Base-by-base conservation (phyloP, 1,140 invertebrate genomes). In the Penaeus japonicus region DNA sequence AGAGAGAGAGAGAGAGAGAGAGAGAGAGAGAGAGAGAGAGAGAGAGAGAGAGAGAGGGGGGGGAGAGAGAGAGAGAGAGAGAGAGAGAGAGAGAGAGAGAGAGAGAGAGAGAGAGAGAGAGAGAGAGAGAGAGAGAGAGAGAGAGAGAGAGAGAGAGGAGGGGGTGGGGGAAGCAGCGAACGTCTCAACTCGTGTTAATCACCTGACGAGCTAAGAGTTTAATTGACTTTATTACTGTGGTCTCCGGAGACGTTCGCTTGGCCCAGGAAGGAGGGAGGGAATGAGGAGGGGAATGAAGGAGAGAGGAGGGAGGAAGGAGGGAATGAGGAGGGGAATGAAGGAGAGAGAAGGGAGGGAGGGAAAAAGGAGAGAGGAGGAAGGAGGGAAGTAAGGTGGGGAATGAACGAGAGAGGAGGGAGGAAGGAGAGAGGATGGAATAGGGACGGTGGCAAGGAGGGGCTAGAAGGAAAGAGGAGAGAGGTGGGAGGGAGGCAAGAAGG, bases 131-230 rank as follows among this genome's bases (percentile, higher is more conserved):
- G 18, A 10, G 27, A 35, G 57, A 57, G 80, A 53, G 7, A 30
- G 55, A n/a, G 27, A 18, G 3, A 59, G 5, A 27, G 75, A n/a
- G 59, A 18, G 1, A 30, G 0, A n/a, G 15, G 4, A 47, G 83
- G 53, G 17, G 20, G 62, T 65, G 20, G 12, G 18, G 62, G n/a
- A n/a, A n/a, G n/a, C n/a, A n/a, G n/a, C n/a, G n/a, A n/a, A n/a
- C n/a, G 89, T 89, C 87, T 89, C 89, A 89, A 91, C 85, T 88
- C 91, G 87, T 89, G 87, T 89, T 89, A 89, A 89, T 89, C 80
- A 89, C 75, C 87, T 89, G 57, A 89, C 82, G 65, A 84, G 82
- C 87, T 89, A 89, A 89, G 87, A 89, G 87, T 89, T 89, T 89
- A 90, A 88, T 79, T 89, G 89, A 89, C 87, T 87, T 87, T 80